Base-by-base conservation (phyloP, 30 jellyfish, hydroid and myxozoan genomes). In the Morbakka virulenta region DNA sequence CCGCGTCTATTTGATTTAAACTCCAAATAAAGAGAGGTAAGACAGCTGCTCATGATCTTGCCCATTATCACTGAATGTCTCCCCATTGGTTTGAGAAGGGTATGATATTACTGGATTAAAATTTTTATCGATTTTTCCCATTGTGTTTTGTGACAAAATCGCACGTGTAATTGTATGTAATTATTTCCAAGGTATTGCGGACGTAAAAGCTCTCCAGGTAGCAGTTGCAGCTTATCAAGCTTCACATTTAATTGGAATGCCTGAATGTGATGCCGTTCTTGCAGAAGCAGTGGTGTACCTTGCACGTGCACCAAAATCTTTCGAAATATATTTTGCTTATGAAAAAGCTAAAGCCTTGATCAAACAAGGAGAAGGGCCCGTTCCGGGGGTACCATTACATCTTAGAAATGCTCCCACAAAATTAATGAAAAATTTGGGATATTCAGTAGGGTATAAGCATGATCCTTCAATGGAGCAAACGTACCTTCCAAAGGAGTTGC, bases 181-280 rank as follows among this genome's bases (percentile, higher is more conserved):
- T n/a, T n/a, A n/a, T n/a, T n/a, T n/a, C n/a, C n/a, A n/a, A 87
- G 96, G 97, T 0, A 32, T 89, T 2, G 97, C 95, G 21, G 97
- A 89, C 82, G 75, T 89, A 28, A 50, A 76, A 2, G 95, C 97
- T 1, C 77, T 89, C 28, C 28, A 77, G 1, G 83, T 74, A 66
- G 97, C 95, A 13, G 95, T 85, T 26, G 73, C 97, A 21, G 95
- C 95, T 0, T 82, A 64, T 63, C 97, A 89, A 76, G 93, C 97
- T 2, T 89, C 91, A 49, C 97, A 89, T 83, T 89, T 89, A 35
- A 75, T 89, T 61, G 97, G 97, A 28, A 89, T 89, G 97, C 97
- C 97, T 20, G 97, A 89, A 76, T 89, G 97, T 69, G 97, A 89
- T 48, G 97, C 83, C 23, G 77, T 66, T 29, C 80, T 89, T 0